These are phyloP conservation scores for Drosophila demipolita DNA, from an alignment of 2,888 invertebrate genomes.

Conservation along the genomic window DNA sequence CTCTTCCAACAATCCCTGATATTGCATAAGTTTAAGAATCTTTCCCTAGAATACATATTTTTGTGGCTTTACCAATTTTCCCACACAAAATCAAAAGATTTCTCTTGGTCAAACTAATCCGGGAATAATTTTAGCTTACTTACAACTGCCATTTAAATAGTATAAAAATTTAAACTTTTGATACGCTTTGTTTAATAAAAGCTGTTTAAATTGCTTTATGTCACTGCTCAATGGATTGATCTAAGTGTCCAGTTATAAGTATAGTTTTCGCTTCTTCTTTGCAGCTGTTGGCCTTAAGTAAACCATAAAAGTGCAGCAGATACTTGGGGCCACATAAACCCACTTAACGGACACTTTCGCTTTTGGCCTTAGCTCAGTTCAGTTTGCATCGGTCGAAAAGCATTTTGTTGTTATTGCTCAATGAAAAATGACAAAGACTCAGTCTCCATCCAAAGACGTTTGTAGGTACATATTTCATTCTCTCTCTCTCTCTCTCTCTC, in stretches of 20 bases:
- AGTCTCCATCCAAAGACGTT: constrained; percentile 1
- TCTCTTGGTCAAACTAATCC: background rate
- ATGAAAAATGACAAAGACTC: constrained; percentile 61
- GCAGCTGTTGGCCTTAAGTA: constrained; percentile 37
- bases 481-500: background rate
- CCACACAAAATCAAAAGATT: background rate
- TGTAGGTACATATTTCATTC: background rate
- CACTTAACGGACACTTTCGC: constrained; percentile 55
- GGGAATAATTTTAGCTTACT: background rate
- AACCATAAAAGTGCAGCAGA: constrained; percentile 48
- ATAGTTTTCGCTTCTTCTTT: constrained; percentile 1
- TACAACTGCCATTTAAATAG: background rate
- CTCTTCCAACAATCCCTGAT: background rate
- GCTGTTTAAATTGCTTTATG: constrained; percentile 26
- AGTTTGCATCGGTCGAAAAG: constrained; percentile 19
- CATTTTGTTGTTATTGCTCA: constrained; percentile 48
- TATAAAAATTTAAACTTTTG: background rate
- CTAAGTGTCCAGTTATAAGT: constrained; percentile 34
- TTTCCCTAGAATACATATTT: background rate
- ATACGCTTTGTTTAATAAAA: constrained; percentile 11
- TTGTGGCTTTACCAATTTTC: too few species aligned
- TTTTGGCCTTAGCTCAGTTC: constrained; percentile 36
- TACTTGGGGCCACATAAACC: constrained; percentile 39
- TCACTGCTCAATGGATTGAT: constrained; percentile 35
- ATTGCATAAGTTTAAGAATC: background rate